Evolutionary conservation across 2,797 vertebrate species (phyloP), one percentile per base, ranked within the genome.

Genomic region (Alcedo atthis): DNA sequence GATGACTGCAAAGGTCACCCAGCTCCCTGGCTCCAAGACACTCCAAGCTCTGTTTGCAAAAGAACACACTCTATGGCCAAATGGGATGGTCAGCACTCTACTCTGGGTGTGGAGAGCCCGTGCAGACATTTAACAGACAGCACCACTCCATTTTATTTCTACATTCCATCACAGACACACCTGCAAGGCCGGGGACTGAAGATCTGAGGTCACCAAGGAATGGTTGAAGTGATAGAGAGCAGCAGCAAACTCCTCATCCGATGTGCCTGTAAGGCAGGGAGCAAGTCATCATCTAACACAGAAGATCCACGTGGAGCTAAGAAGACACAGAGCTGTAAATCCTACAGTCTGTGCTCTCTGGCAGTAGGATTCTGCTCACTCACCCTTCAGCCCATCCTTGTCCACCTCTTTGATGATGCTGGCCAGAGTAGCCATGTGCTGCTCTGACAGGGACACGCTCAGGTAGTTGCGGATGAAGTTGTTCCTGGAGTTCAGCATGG

Each of bases 371-470:
- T 64, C 28, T 16, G 33, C 8, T 62, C 33, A 15, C 97, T 96
- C 89, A 99, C 99, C 99, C 97, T 99, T 99, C n/a, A 99, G 98
- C 35, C 98, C 98, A 20, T 99, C 99, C 96, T 99, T 99, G 97
- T 99, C 99, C 91, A 99, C 99, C 33, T 99, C 99, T 93, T 99
- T 99, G 97, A 99, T 99, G 97, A 99, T 99, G 95, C 99, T 98
- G 30, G 99, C 99, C 70, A 99, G 97, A 0, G 99, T 99, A 64
- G 99, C 98, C 99, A 99, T 99, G 97, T 99, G 99, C 87, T 99
- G 98, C 94, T 99, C 99, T 0, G 98, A 99, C 5, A 99, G 98
- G 58, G 99, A 99, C 5, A 99, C 99, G 2, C 99, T 99, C 97
- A 99, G 96, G 96, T 99, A 99, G 98, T 99, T 99, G 76, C 99